Base-by-base conservation (phyloP, 1,140 invertebrate species). In the Drosophila grimshawi region DNA sequence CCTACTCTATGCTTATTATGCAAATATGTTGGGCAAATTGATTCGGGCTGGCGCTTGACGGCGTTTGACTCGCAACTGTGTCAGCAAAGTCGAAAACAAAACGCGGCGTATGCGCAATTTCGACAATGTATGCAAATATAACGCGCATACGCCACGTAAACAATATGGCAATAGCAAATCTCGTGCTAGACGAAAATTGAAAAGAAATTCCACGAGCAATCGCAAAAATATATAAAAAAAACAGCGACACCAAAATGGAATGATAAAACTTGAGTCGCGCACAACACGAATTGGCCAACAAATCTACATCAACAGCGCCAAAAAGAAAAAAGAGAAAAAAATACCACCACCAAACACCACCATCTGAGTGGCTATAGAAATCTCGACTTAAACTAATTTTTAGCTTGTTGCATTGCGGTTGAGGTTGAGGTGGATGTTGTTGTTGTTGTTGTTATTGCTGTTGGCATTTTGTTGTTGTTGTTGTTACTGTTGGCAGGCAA, bases 51-150 rank as follows among this genome's bases (percentile, higher is more conserved):
- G 64, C 61, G 55, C 19, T 19, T 19, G 19, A 19, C 19, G 66
- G 59, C 64, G 19, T 19, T 19, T 19, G 19, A 1, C 19, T 19
- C 19, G 72, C 76, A 83, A 83, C 79, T 83, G 80, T 83, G 80
- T 83, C 81, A 83, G 80, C 71, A 73, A 66, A 67, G 77, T 71
- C 62, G 80, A 79, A 86, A 86, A 86, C 83, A 86, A 88, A 88
- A 80, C 83, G 83, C 82, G 85, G 80, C 85, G 82, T 86, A 86
- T 88, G 82, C 82, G 82, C 80, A 88, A 86, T 86, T 86, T 86
- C 62, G 63, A 86, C 71, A 81, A 83, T 88, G 68, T 88, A 88
- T 88, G 83, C 85, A 88, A 88, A 88, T 89, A 89, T 80, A 81
- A 67, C 78, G 56, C 80, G 72, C 83, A 86, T 83, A 88, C 85